phyloP scores from a whole-genome alignment of 30 jellyfish, hydroid and myxozoan genomes.

The Pseudorhiza aurosa region DNA sequence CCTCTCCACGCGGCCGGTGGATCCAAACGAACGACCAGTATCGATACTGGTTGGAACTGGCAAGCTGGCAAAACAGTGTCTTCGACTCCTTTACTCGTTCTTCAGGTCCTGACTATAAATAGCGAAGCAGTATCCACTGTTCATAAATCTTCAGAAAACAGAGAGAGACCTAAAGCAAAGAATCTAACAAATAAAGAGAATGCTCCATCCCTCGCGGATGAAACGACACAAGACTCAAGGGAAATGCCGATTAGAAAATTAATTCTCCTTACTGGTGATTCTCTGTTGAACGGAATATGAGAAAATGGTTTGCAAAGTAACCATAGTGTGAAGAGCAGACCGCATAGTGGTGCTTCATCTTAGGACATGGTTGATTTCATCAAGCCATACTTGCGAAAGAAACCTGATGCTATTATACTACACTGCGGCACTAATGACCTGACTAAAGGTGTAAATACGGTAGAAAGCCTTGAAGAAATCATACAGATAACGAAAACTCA shows the following conservation, averaged over 20 bases:
- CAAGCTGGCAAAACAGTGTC: no score
- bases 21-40: no score
- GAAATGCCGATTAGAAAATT: constrained; percentile 39
- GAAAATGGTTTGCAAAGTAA: constrained; percentile 37
- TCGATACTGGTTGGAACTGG: no score
- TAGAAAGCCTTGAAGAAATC: constrained; percentile 32
- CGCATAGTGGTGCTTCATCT: constrained; percentile 45
- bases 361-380: constrained; percentile 25
- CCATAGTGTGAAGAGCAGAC: constrained; percentile 27
- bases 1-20: no score
- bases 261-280: constrained; percentile 40
- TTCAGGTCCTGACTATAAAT: no score
- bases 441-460: constrained; percentile 41
- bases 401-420: constrained; percentile 29
- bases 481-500: constrained; percentile 7
- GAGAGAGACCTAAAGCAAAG: no score
- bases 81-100: no score
- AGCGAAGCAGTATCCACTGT: no score
- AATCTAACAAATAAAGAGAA: no score
- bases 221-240: no score
- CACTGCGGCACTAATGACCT: constrained; percentile 37
- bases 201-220: no score
- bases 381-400: constrained; percentile 19
- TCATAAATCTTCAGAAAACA: no score
- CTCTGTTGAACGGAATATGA: constrained; percentile 56